Conservation (phyloP, 2,888 invertebrate genomes). For the Hirtodrosophila duncani region DNA sequence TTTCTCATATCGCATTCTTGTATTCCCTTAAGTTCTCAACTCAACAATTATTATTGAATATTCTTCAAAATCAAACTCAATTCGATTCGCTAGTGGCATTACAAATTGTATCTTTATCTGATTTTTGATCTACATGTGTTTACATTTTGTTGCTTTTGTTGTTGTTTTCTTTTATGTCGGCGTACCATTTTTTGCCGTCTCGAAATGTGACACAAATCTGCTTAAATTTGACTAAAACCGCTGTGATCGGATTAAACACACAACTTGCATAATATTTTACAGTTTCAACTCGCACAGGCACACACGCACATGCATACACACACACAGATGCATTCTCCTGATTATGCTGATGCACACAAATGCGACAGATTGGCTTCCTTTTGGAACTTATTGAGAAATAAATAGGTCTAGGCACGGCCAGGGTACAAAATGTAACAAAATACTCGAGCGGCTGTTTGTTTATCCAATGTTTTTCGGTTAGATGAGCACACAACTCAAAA, state of each 20-base stretch:
- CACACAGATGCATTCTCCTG: background rate
- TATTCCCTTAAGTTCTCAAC: too few species aligned
- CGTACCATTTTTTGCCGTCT: conserved; percentile 46
- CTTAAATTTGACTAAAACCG: conserved; percentile 78
- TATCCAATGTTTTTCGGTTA: conserved; percentile 77
- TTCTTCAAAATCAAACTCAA: conserved; percentile 28
- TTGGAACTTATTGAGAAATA: conserved; percentile 20
- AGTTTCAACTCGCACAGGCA: conserved; percentile 32
- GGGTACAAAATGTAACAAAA: conserved; percentile 56
- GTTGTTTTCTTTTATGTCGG: conserved; percentile 16
- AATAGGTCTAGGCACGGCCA: conserved; percentile 17
- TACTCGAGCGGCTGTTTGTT: conserved; percentile 73
- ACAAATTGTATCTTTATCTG: conserved; percentile 33
- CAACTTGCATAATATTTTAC: conserved; percentile 65
- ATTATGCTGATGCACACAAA: conserved; percentile 54
- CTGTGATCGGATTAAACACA: conserved; percentile 77
- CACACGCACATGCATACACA: conserved; percentile 9
- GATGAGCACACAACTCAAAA: conserved; percentile 69
- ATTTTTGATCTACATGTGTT: conserved; percentile 70
- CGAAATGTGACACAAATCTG: conserved; percentile 76
- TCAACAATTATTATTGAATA: too few species aligned
- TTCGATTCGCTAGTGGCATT: conserved; percentile 35
- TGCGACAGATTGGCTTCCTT: conserved; percentile 65
- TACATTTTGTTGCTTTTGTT: conserved; percentile 47
- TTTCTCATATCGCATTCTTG: too few species aligned